Conservation (phyloP, 92 coral and sea anemone species). For the Epizoanthus illoricatus region DNA sequence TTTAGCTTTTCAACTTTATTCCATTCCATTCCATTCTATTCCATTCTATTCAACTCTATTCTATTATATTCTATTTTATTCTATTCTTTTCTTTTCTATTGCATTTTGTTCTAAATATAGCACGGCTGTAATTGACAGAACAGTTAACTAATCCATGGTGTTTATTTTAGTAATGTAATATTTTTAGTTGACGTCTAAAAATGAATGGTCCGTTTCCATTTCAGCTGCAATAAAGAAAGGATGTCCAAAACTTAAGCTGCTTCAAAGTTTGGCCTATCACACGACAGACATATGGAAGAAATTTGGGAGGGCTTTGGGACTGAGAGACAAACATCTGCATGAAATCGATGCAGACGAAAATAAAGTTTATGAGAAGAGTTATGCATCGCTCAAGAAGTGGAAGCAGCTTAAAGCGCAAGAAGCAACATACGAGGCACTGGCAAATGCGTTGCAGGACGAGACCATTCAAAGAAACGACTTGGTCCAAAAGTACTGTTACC, state of each 20-base stretch:
- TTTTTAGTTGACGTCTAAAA: too few relatives aligned
- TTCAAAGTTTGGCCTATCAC: constrained; percentile 45
- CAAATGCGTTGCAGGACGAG: constrained; percentile 45
- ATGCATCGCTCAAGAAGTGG: constrained; percentile 66
- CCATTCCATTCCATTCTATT: too few relatives aligned
- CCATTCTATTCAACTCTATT: too few relatives aligned
- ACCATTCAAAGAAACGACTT: constrained; percentile 51
- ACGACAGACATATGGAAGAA: constrained; percentile 49
- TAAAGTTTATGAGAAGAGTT: constrained; percentile 49
- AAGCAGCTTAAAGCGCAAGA: constrained; percentile 39
- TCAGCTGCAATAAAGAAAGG: constrained; percentile 47
- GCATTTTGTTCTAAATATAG: too few relatives aligned
- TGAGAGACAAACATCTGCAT: constrained; percentile 42
- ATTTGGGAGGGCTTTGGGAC: constrained; percentile 55
- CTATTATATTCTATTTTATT: too few relatives aligned
- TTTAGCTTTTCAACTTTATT: too few relatives aligned
- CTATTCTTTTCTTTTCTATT: too few relatives aligned
- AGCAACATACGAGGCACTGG: constrained; percentile 58
- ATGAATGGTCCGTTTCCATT: too few relatives aligned
- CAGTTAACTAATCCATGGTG: too few relatives aligned
- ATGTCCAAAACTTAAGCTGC: constrained; percentile 37
- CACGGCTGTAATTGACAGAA: too few relatives aligned
- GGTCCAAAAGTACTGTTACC: constrained; percentile 45
- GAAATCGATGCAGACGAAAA: constrained; percentile 51
- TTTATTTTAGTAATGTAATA: too few relatives aligned